Conservation (phyloP, 2,113 vertebrate species). For the Triplophysa tibetana region DNA sequence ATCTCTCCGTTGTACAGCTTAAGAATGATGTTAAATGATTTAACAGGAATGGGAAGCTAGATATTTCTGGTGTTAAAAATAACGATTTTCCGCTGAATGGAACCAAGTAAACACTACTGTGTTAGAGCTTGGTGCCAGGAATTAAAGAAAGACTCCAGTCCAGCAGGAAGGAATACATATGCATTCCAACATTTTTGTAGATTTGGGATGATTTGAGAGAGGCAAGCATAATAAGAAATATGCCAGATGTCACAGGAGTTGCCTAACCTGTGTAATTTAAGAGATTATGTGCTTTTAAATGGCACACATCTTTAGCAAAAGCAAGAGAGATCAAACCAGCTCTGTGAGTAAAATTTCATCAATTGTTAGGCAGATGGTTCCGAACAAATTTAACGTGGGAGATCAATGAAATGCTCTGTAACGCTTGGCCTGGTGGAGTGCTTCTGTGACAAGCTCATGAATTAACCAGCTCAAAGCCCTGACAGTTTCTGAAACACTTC, state of each 20-base stretch:
- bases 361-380: conserved; percentile 25
- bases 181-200: conserved; percentile 30
- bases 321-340: conserved; percentile 25
- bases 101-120: conserved; percentile 1
- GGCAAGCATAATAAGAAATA: conserved; percentile 44
- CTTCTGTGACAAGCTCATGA: conserved; percentile 15
- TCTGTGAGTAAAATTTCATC: conserved; percentile 26
- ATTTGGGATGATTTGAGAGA: conserved; percentile 34
- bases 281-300: conserved; percentile 33
- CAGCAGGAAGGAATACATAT: conserved; percentile 36
- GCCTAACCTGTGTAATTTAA: conserved; percentile 39
- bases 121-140: conserved; percentile 31
- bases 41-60: conserved; percentile 48
- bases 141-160: conserved; percentile 46
- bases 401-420: conserved; percentile 15
- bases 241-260: conserved; percentile 27
- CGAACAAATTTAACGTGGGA: conserved; percentile 1
- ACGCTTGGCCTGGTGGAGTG: conserved; percentile 2
- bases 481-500: conserved; percentile 18
- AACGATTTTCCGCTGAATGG: conserved; percentile 26
- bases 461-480: conserved; percentile 16
- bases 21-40: conserved; percentile 50
- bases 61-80: conserved; percentile 52
- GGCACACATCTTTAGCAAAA: background rate
- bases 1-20: conserved; percentile 9